Evolutionary conservation across 2,797 vertebrate genomes (phyloP).

Genomic region (Etheostoma perlongum): DNA sequence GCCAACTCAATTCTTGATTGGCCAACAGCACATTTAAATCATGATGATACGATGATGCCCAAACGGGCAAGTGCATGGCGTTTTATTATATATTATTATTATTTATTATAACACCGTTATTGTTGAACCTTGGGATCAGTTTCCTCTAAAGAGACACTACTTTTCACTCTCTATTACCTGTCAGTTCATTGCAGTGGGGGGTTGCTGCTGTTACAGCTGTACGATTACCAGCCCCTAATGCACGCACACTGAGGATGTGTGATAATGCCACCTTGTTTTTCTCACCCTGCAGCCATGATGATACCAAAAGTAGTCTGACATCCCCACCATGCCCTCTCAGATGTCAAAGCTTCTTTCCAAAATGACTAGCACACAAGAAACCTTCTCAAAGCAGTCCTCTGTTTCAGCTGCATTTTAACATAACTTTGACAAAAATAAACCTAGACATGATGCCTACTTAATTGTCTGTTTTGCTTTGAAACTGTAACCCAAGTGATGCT

Average conservation of each 20-base stretch:
- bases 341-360: not conserved
- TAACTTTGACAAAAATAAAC: constrained; percentile 22
- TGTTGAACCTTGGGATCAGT: constrained; percentile 3
- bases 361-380: not conserved
- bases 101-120: too few species aligned
- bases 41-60: too few species aligned
- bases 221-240: not conserved
- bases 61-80: too few species aligned
- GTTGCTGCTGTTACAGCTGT: not conserved
- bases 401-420: constrained; percentile 6
- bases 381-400: constrained; percentile 1
- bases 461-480: constrained; percentile 44
- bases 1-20: too few species aligned
- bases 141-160: constrained; percentile 33
- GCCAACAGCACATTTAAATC: too few species aligned
- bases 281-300: constrained; percentile 4
- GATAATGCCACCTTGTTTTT: constrained; percentile 6
- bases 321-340: not conserved
- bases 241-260: constrained; percentile 1
- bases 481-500: constrained; percentile 31
- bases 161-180: constrained; percentile 42
- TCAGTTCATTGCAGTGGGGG: constrained; percentile 9
- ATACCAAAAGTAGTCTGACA: not conserved
- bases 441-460: constrained; percentile 6
- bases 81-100: too few species aligned